These are phyloP conservation scores for Leptopilina syphax DNA, from an alignment of 2,888 invertebrate genomes.

Conservation along the genomic window DNA sequence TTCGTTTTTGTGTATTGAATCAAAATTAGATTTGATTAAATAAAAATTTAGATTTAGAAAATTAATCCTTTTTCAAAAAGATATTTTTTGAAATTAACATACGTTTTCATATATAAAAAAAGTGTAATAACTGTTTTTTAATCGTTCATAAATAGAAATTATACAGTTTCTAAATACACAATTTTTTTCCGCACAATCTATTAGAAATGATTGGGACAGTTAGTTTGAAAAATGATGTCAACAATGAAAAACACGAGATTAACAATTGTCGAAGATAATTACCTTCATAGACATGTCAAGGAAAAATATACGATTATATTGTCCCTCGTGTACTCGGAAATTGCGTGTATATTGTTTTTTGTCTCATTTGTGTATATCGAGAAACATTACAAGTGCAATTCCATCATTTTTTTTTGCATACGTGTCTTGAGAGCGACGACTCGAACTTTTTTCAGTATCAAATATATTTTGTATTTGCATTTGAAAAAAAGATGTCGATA, in stretches of 20 bases:
- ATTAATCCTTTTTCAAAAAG: too few species aligned
- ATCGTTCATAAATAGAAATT: too few species aligned
- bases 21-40: too few species aligned
- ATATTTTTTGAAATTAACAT: too few species aligned
- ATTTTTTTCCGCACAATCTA: too few species aligned
- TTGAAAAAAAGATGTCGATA: neutral
- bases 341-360: constrained; percentile 4
- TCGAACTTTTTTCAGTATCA: constrained; percentile 12
- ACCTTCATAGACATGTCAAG: constrained; percentile 37
- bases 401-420: constrained; percentile 43
- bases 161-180: too few species aligned
- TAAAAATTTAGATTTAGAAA: too few species aligned
- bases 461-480: neutral
- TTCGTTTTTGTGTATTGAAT: too few species aligned
- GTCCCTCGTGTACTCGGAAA: neutral
- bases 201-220: neutral
- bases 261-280: neutral
- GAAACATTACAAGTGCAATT: constrained; percentile 50
- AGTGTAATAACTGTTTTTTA: too few species aligned
- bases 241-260: neutral
- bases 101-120: too few species aligned
- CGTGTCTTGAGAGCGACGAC: constrained; percentile 14
- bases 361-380: constrained; percentile 47
- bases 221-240: neutral
- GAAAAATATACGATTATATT: neutral